These are phyloP conservation scores for Aegithalos caudatus DNA, from an alignment of 2,113 vertebrate genomes.

Conservation along the genomic window DNA sequence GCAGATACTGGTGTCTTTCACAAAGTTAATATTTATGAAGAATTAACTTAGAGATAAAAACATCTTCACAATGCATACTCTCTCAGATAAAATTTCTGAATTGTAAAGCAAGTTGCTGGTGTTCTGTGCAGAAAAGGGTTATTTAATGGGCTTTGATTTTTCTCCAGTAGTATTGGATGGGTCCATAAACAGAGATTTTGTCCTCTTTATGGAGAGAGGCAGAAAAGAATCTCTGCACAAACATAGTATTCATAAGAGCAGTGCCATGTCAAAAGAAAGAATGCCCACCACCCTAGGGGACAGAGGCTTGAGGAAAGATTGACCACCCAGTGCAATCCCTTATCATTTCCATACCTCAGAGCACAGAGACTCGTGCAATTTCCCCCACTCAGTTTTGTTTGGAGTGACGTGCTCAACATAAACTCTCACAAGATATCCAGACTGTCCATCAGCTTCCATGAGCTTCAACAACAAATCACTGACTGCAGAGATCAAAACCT, in stretches of 20 bases:
- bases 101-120: not conserved
- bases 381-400: slow-evolving; percentile 78
- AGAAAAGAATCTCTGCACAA: not conserved
- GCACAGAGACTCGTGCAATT: slow-evolving; percentile 79
- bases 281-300: not conserved
- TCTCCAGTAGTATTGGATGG: not conserved
- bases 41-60: not conserved
- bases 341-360: slow-evolving; percentile 75
- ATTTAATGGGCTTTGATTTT: not conserved
- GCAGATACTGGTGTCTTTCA: not conserved
- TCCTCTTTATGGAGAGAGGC: not conserved
- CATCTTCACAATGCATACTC: not conserved
- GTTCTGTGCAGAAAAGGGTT: not conserved
- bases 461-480: slow-evolving; percentile 78
- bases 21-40: not conserved
- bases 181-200: not conserved
- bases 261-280: not conserved
- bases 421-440: slow-evolving; percentile 62
- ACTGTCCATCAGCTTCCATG: slow-evolving; percentile 65
- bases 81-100: not conserved
- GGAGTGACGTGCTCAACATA: slow-evolving; percentile 78
- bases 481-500: slow-evolving; percentile 81
- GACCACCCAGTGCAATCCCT: not conserved
- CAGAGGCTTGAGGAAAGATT: not conserved
- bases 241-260: not conserved